Conservation (phyloP, 2,888 invertebrate species). For the Apamea anceps region DNA sequence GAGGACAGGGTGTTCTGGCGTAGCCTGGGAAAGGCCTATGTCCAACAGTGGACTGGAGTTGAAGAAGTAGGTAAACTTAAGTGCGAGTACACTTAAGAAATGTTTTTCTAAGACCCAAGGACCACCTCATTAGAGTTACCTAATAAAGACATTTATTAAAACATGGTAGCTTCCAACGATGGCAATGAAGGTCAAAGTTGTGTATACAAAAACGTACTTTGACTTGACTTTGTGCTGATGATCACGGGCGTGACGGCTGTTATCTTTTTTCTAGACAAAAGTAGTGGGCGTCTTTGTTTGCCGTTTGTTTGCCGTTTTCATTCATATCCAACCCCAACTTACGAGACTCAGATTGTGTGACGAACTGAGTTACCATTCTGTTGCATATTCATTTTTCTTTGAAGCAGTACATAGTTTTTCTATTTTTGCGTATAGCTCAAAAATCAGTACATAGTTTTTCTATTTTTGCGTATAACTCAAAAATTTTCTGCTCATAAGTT, state of each 20-base stretch:
- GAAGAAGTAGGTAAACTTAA: no score
- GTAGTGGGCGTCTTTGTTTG: background rate
- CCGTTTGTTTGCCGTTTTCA: background rate
- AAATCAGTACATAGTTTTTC: background rate
- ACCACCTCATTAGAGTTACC: no score
- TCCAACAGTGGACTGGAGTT: no score
- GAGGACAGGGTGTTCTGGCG: no score
- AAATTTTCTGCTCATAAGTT: background rate
- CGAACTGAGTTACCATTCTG: background rate
- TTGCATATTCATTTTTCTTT: background rate
- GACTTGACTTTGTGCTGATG: background rate
- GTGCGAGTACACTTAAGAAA: no score
- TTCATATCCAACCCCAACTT: background rate
- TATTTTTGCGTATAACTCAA: background rate
- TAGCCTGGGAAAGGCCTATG: no score
- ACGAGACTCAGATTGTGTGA: background rate
- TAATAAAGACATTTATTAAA: background rate
- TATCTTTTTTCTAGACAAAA: background rate
- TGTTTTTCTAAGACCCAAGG: no score
- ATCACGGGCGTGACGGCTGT: background rate
- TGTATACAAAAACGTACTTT: background rate
- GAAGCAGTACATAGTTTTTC: background rate
- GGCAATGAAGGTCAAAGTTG: background rate
- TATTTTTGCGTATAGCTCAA: background rate
- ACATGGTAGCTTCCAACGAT: background rate